Base-by-base conservation (phyloP, 2,888 invertebrate genomes). In the Ophonus ardosiacus region DNA sequence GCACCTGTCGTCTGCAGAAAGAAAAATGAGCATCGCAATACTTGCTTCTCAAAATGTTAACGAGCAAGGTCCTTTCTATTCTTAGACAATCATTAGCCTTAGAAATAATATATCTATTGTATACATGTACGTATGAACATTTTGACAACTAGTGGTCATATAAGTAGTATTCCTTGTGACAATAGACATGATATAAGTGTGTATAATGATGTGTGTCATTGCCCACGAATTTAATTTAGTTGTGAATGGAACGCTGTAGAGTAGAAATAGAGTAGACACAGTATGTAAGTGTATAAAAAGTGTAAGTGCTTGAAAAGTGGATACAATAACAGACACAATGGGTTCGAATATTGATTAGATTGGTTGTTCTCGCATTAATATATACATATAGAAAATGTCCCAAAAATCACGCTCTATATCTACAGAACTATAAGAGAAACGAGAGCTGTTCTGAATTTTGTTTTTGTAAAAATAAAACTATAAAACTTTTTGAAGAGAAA, bases 1-100 rank as follows among this genome's bases (percentile, higher is more conserved):
- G 63, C 63, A 63, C 63, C 63, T 63, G 63, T 63, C 63, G 63
- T 63, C 63, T 21, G 63, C 63, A 63, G 63, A 10, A 63, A 63
- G 63, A 63, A 63, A 21, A 63, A 63, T 63, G 24, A 63, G 5
- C 63, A 24, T 51, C 43, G 43, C 43, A 13, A 51, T 13, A 8
- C 13, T 13, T 51, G 43, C 43, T 51, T 51, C 43, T 51, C 43
- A 51, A 51, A 51, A 51, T 51, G 43, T 51, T 51, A 31, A 31
- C 31, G 5, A 31, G 31, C 3, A 21, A 31, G 31, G 6, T 31
- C 5, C 31, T 5, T 31, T 6, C 31, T 5, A 31, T 31, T 31
- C 31, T 31, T 31, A 5, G 31, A 31, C 21, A 21, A 3, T n/a
- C n/a, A n/a, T n/a, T n/a, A n/a, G 3, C 3, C 3, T 21, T 21